Percentiles rank a stretch among this genome's conserved stretches.
phyloP scores from a whole-genome alignment of 1,140 invertebrate species.

The Drosophila ercepeae region DNA sequence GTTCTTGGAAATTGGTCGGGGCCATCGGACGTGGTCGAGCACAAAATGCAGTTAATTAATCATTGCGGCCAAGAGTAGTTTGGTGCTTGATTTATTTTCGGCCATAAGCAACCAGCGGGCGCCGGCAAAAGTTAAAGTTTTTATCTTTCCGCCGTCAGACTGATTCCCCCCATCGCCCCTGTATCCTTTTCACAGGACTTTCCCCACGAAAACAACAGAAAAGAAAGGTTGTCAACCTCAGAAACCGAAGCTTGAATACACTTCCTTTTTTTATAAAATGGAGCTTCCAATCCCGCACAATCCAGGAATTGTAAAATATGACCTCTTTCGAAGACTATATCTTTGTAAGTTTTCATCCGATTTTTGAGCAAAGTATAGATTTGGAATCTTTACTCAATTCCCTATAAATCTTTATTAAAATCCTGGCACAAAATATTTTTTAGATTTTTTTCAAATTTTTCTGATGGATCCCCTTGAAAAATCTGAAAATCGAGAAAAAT shows the following conservation, averaged over 20 bases:
- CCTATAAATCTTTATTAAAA: too few relatives aligned
- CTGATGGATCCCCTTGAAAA: too few relatives aligned
- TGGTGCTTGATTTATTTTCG: constrained; percentile 76
- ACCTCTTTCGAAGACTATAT: too few relatives aligned
- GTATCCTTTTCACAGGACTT: neutral
- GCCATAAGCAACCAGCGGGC: constrained; percentile 49
- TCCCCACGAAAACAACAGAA: neutral
- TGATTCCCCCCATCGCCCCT: neutral
- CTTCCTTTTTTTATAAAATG: too few relatives aligned
- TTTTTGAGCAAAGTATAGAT: too few relatives aligned
- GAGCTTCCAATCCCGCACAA: too few relatives aligned
- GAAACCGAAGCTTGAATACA: neutral
- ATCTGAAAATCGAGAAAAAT: too few relatives aligned
- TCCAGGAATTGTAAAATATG: too few relatives aligned
- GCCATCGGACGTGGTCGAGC: constrained; percentile 49
- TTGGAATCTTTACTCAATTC: too few relatives aligned
- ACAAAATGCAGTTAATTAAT: constrained; percentile 80
- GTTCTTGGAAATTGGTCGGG: constrained; percentile 2
- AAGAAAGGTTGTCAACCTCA: neutral
- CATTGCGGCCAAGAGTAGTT: constrained; percentile 72
- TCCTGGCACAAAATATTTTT: too few relatives aligned
- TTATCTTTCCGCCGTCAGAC: constrained; percentile 37
- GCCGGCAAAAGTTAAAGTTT: constrained; percentile 69
- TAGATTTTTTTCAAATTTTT: too few relatives aligned
- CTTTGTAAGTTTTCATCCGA: too few relatives aligned